A percentile compares a stretch with the other conserved stretches of the same genome.
phyloP scores from a whole-genome alignment of 2,113 vertebrate genomes.

The Notiomystis cincta region DNA sequence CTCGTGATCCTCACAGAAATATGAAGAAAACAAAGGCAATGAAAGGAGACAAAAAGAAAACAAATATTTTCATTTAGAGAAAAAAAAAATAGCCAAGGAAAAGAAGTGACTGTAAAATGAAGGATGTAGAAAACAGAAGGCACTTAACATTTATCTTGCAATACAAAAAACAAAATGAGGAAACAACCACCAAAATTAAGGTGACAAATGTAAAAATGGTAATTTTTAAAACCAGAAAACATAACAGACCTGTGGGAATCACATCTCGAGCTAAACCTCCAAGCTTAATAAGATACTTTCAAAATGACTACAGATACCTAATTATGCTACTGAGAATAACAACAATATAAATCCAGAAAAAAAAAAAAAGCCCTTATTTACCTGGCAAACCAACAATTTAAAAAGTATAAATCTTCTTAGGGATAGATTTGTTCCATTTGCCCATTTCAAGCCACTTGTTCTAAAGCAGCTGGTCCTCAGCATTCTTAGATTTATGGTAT shows the following conservation, averaged over 20 bases:
- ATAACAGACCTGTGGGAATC: neutral
- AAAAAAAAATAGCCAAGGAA: neutral
- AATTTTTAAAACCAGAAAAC: neutral
- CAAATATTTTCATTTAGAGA: neutral
- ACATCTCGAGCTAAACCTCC: neutral
- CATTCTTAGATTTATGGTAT: neutral
- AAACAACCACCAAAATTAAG: constrained; percentile 22
- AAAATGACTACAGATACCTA: neutral
- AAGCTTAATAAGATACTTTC: neutral
- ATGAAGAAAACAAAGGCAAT: neutral
- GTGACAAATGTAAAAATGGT: constrained; percentile 21
- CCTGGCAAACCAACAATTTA: neutral
- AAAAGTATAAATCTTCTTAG: neutral
- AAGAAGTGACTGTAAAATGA: neutral
- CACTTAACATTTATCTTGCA: constrained; percentile 47
- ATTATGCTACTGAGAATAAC: neutral
- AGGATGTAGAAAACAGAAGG: neutral
- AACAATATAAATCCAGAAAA: neutral
- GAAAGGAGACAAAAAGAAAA: neutral
- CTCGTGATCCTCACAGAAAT: neutral
- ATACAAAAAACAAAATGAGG: constrained; percentile 40
- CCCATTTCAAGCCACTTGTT: neutral
- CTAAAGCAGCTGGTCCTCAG: neutral
- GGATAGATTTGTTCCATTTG: neutral
- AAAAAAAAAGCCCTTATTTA: neutral